Base-by-base conservation (phyloP, 2,113 vertebrate genomes). In the Genyomyrus donnyi region DNA sequence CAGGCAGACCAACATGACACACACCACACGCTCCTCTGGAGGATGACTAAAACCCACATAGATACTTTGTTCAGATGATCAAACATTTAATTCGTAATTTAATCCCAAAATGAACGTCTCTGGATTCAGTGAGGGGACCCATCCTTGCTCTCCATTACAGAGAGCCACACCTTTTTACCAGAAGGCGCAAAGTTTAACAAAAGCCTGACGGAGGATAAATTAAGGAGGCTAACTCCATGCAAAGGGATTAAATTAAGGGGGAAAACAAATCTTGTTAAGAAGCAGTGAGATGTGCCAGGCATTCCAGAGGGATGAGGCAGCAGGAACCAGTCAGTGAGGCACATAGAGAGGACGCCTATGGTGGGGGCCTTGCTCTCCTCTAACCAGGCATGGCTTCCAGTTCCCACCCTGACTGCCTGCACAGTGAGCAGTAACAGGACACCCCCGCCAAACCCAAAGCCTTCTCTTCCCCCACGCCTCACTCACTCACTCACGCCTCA, bases 241-340 rank as follows among this genome's bases (percentile, higher is more conserved):
- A 87, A 87, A 53, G 27, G 85, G 85, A 87, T 87, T 87, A 53
- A 87, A 87, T 87, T 87, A 85, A 85, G 27, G n/a, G n/a, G 50
- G 13, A 1, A 87, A 87, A 87, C n/a, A 52, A 19, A 27, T 87
- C 49, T 56, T 6, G 31, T 87, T 87, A 87, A 53, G 85, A 56
- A 39, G 11, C 27, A 31, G 50, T 35, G n/a, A 35, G 50, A 56
- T 87, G 85, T 87, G 85, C 85, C 85, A 87, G 85, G 85, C 31
- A 87, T 87, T 87, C 85, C 50, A 39, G 85, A 39, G 85, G 50
- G 27, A 87, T 53, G 85, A 53, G 85, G 27, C 5, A 50, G 49
- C 35, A 31, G 85, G 85, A 87, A 87, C 27, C 7, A 39, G 35
- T 1, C n/a, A 48, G 27, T 24, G 19, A 85, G 83, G 46, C 48